Conservation (phyloP, 2,113 vertebrate species). For the Callionymus lyra region DNA sequence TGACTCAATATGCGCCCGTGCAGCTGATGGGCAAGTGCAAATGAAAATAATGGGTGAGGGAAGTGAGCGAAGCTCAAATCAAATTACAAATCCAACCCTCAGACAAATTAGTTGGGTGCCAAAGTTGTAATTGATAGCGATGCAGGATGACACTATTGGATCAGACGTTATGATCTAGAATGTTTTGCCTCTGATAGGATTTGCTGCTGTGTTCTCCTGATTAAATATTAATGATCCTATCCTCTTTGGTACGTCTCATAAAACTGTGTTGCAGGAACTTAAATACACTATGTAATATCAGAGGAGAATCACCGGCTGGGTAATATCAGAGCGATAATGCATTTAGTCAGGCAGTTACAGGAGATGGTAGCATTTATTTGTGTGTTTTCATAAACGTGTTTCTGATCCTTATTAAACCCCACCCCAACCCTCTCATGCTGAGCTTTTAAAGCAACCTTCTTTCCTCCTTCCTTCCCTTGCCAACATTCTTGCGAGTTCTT, state of each 20-base stretch:
- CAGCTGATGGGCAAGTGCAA: slow-evolving; percentile 66
- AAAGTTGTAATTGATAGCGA: slow-evolving; percentile 77
- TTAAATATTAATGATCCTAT: slow-evolving; percentile 67
- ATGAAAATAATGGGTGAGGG: slow-evolving; percentile 75
- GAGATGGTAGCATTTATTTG: slow-evolving; percentile 37
- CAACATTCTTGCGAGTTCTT: slow-evolving; percentile 11
- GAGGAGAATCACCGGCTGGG: slow-evolving; percentile 17
- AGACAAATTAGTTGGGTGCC: slow-evolving; percentile 73
- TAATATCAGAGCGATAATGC: slow-evolving; percentile 28
- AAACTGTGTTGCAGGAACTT: slow-evolving; percentile 10
- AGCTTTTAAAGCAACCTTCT: slow-evolving; percentile 27
- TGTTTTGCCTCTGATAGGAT: slow-evolving; percentile 62
- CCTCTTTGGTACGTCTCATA: slow-evolving; percentile 28
- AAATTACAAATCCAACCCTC: slow-evolving; percentile 68
- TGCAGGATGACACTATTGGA: slow-evolving; percentile 54
- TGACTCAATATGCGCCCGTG: slow-evolving; percentile 61
- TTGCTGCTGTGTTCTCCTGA: slow-evolving; percentile 60
- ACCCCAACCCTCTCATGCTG: slow-evolving; percentile 8
- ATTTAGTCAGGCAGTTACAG: slow-evolving; percentile 32
- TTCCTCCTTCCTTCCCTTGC: slow-evolving; percentile 10
- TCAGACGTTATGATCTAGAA: slow-evolving; percentile 68
- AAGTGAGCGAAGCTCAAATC: slow-evolving; percentile 70
- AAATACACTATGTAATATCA: slow-evolving; percentile 16
- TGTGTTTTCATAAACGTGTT: slow-evolving; percentile 42
- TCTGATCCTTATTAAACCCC: slow-evolving; percentile 28